Evolutionary conservation across 2,888 invertebrate genomes (phyloP), one percentile per base, ranked within the genome.

Genomic region (Sericinus montela): DNA sequence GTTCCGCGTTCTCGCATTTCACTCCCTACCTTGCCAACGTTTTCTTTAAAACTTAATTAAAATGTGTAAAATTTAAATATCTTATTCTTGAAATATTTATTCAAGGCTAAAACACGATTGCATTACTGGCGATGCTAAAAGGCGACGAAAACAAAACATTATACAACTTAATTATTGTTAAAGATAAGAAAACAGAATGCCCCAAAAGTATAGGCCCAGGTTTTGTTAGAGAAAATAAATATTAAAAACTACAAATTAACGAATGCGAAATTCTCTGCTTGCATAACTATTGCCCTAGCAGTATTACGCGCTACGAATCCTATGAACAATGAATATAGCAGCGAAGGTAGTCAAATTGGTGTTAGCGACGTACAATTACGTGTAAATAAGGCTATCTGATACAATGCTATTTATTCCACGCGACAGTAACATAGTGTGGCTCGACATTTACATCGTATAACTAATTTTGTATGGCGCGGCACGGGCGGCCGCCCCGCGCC

Each of bases 321-420:
- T 38, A 43, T 44, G 19, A 44, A 70, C 56, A 59, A 67, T 57
- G 65, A 67, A 63, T 59, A 70, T 61, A 63, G 63, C 59, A 50
- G 57, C 63, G 67, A 67, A 64, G 54, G 55, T 67, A 68, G 61
- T 72, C 63, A 66, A 71, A 66, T 47, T 58, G 67, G 68, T 71
- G 71, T 77, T 72, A 62, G 65, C 66, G 59, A 65, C 71, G 63
- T 69, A 69, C 63, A 64, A 60, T n/a, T 55, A 57, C 50, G 53
- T 56, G 60, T 66, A 64, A 55, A 63, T 69, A 75, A 78, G 74
- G 75, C 75, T 76, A 72, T 59, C 56, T 51, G 52, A 60, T 56
- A 47, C 51, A 46, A 57, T 64, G 63, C 56, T 57, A 56, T 51
- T 57, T 57, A 56, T 3, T 32, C 65, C 67, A 58, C 60, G 65